Base-by-base conservation (phyloP, 92 coral and sea anemone species). In the Siderastrea radians region DNA sequence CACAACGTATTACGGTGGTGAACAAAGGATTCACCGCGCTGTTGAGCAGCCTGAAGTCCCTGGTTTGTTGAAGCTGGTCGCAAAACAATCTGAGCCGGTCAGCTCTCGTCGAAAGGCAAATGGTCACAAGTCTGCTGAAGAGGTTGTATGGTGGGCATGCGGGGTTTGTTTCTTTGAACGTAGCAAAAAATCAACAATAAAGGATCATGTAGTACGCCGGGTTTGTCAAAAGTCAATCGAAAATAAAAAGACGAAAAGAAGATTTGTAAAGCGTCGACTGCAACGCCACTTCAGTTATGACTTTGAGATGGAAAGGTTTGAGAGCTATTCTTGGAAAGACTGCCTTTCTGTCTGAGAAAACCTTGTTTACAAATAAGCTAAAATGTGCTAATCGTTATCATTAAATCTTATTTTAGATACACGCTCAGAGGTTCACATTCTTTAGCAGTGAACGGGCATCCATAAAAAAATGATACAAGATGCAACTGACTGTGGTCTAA, bases 61-160 rank as follows among this genome's bases (percentile, higher is more conserved):
- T 45, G 89, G 82, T 74, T 53, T 85, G 64, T 19, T 85, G 55
- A 85, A 85, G 68, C 15, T 85, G 47, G 76, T 85, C 6, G 64
- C 65, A 5, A 75, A 74, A 57, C 48, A 12, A 3, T 60, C 80
- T n/a, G n/a, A 13, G 49, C 19, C 13, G 53, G 43, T 19, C 53
- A 12, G 62, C 65, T 15, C 44, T 4, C 66, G 74, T 53, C 52
- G 53, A 5, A 63, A 50, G 52, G 82, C 82, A 63, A 65, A 76
- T 15, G 65, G 89, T 2, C 64, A 17, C 75, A 85, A 85, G 61
- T 74, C 88, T 70, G 80, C 88, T 19, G 88, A 76, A 14, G 91
- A 82, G 43, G 94, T 69, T 58, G 76, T 91, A 79, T 86, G 91
- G 91, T 91, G 94, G 94, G 80, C 88, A 19, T 91, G 94, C 19